Conservation (phyloP, 2,888 invertebrate genomes). For the Apantesis nais region DNA sequence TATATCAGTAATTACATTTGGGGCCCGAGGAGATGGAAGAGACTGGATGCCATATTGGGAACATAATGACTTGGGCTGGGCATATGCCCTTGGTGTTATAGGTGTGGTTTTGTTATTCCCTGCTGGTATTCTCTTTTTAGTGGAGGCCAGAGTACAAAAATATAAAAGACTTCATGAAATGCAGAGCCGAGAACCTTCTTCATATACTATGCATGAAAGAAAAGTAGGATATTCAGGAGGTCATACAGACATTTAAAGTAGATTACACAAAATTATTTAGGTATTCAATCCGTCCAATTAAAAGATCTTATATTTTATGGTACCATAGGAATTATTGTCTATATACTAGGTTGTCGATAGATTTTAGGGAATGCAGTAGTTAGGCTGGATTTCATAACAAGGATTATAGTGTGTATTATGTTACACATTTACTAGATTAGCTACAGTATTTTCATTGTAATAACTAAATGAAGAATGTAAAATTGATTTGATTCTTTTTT, state of each 20-base stretch:
- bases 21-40: constrained; percentile 94
- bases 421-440: neutral
- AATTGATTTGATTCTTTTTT: neutral
- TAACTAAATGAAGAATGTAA: neutral
- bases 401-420: neutral
- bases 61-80: constrained; percentile 97
- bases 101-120: constrained; percentile 91
- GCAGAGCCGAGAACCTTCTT: constrained; percentile 88
- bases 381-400: neutral
- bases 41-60: constrained; percentile 99
- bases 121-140: constrained; percentile 91
- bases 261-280: neutral
- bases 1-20: constrained; percentile 94
- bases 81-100: constrained; percentile 93
- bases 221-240: constrained; percentile 84
- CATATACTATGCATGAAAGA: constrained; percentile 88
- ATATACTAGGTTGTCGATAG: neutral
- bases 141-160: constrained; percentile 92
- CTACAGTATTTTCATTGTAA: neutral
- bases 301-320: constrained; percentile 1
- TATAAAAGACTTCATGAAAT: constrained; percentile 90
- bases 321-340: neutral
- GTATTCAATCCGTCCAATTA: constrained; percentile 15
- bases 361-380: neutral
- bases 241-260: constrained; percentile 90